Evolutionary conservation across 1,140 invertebrate genomes (phyloP), one percentile per base, ranked within the genome.

Genomic region (Drosophila takahashii): DNA sequence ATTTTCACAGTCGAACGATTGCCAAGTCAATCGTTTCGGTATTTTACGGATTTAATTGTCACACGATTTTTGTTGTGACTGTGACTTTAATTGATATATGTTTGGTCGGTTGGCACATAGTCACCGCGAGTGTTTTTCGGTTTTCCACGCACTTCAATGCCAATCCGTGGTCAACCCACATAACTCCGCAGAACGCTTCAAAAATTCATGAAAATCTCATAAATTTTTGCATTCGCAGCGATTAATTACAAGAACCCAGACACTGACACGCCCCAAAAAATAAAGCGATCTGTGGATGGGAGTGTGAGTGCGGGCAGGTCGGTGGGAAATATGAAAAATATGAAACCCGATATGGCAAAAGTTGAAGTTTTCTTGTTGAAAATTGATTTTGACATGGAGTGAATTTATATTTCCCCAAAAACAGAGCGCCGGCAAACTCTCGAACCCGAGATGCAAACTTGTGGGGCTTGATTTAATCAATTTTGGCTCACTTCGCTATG

Each of bases 11-110:
- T 58, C 70, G 81, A 87, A 66, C 64, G 70, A 86, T 78, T 87
- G 81, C 78, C 74, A 60, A 83, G 65, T 70, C 66, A 56, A 70
- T 69, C 51, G 67, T 27, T 39, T 41, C 41, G 67, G 27, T 76
- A 69, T 77, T 67, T 85, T 48, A 11, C 51, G 64, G 47, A 48
- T 65, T 69, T 77, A 86, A 87, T 86, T 89, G 83, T 87, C 83
- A 89, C 84, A 83, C 76, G 79, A 76, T 70, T 57, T 8, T 79
- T 86, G 83, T 89, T 87, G 71, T 89, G 79, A 87, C 79, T 87
- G 71, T 79, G 75, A 77, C 74, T 77, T 71, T 77, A 89, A 87
- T 79, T 87, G 83, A 87, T 87, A 89, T 89, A 87, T 89, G n/a
- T n/a, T n/a, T n/a, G 71, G 61, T 52, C 58, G 48, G 56, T 22